These are phyloP conservation scores for Eupithecia pulchellata DNA, from an alignment of 2,888 invertebrate genomes.

Conservation along the genomic window DNA sequence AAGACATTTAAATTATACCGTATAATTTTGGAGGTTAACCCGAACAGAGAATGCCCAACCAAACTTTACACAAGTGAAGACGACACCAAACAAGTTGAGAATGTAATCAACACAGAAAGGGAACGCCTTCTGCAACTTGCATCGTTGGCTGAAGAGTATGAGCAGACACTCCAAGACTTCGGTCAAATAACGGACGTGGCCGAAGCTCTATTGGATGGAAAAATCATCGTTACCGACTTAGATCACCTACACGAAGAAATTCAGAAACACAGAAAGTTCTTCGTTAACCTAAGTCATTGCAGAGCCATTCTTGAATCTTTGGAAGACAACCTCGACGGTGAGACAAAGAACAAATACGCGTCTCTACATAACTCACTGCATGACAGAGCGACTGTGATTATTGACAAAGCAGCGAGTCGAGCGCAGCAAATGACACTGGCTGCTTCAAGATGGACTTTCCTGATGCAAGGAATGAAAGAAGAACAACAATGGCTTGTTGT, in stretches of 20 bases:
- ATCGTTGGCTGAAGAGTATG: conserved; percentile 93
- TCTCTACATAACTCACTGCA: conserved; percentile 91
- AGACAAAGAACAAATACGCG: conserved; percentile 90
- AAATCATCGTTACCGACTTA: conserved; percentile 90
- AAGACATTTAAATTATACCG: conserved; percentile 87
- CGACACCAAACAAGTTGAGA: conserved; percentile 88
- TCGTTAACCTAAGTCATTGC: conserved; percentile 94
- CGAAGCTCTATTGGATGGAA: conserved; percentile 91
- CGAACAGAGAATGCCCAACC: conserved; percentile 88
- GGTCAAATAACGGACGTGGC: conserved; percentile 94
- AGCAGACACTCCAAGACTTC: conserved; percentile 94
- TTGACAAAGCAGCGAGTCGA: conserved; percentile 92
- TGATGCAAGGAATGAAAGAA: conserved; percentile 93
- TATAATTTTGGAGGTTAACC: conserved; percentile 88
- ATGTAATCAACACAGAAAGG: conserved; percentile 88
- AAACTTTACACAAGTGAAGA: conserved; percentile 89
- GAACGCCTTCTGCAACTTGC: conserved; percentile 91
- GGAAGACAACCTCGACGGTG: conserved; percentile 92
- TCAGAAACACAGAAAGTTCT: conserved; percentile 95
- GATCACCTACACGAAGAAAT: conserved; percentile 95
- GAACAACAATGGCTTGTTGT: conserved; percentile 93
- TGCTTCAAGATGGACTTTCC: conserved; percentile 92
- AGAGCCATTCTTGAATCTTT: conserved; percentile 93
- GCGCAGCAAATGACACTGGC: conserved; percentile 94
- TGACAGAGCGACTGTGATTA: conserved; percentile 89